Evolutionary conservation across 1,140 invertebrate species (phyloP).

Genomic region (Drosophila navojoa): DNA sequence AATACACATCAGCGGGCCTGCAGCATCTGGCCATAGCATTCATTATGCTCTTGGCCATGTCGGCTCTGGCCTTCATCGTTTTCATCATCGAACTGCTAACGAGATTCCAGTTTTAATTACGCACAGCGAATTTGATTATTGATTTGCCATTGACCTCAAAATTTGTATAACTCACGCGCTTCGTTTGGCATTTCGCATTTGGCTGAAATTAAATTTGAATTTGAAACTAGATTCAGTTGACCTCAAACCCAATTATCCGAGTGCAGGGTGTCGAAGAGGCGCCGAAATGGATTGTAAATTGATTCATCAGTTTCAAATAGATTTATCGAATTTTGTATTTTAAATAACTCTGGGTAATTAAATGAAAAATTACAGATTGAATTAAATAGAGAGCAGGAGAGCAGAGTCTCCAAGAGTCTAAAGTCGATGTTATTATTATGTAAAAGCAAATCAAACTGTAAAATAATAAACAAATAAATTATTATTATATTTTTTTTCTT

Average conservation of each 20-base stretch:
- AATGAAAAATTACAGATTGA: no score
- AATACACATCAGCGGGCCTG: slow-evolving; percentile 60
- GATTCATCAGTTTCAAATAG: not conserved
- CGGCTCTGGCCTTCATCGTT: slow-evolving; percentile 27
- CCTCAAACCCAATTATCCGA: not conserved
- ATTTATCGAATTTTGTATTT: not conserved
- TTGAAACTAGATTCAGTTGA: not conserved
- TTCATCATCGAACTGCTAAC: slow-evolving; percentile 46
- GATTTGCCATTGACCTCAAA: not conserved
- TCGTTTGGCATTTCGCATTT: no score
- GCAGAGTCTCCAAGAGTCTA: no score
- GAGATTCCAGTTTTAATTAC: not conserved
- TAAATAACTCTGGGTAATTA: no score
- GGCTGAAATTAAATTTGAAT: no score
- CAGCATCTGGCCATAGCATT: slow-evolving; percentile 64
- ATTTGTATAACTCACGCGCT: not conserved
- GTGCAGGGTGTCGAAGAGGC: not conserved
- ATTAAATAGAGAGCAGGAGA: no score
- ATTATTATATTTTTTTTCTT: no score
- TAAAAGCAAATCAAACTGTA: no score
- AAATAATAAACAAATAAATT: no score
- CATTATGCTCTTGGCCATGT: slow-evolving; percentile 55
- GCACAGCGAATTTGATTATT: not conserved
- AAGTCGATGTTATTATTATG: no score
- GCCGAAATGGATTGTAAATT: not conserved